Conservation (phyloP, 2,888 invertebrate species). For the Dromius quadrimaculatus region DNA sequence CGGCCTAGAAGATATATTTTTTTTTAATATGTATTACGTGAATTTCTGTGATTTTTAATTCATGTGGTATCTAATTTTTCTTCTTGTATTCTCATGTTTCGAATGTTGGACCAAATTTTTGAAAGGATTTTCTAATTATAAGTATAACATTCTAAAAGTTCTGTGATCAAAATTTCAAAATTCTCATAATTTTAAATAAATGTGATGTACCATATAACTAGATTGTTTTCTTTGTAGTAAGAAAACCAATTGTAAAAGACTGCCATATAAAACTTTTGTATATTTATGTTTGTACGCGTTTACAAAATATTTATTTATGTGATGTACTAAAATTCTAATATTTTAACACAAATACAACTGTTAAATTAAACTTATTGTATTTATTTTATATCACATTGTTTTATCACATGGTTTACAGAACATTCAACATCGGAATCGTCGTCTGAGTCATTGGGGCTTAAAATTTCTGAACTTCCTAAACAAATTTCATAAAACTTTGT, state of each 20-base stretch:
- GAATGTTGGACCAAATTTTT: no score
- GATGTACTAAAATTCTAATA: not conserved
- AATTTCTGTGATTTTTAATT: constrained; percentile 1
- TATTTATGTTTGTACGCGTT: not conserved
- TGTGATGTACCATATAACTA: constrained; percentile 1
- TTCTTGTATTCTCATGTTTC: no score
- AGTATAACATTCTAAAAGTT: no score
- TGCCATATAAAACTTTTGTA: constrained; percentile 33
- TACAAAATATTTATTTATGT: constrained; percentile 31
- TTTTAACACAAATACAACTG: constrained; percentile 7
- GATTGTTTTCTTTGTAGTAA: constrained; percentile 29
- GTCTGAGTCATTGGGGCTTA: constrained; percentile 54
- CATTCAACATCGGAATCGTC: constrained; percentile 59
- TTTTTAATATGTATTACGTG: not conserved
- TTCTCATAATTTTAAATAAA: not conserved
- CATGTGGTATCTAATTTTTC: no score
- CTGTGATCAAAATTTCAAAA: constrained; percentile 1
- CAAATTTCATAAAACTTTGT: constrained; percentile 40
- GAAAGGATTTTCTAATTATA: no score
- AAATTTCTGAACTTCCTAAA: constrained; percentile 35
- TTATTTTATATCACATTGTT: constrained; percentile 9
- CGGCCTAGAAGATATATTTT: not conserved
- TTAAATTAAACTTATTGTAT: constrained; percentile 13
- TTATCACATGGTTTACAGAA: constrained; percentile 28
- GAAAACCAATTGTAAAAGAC: constrained; percentile 31